Conservation (phyloP, 2,113 vertebrate species). For the Dendropsophus ebraccatus region DNA sequence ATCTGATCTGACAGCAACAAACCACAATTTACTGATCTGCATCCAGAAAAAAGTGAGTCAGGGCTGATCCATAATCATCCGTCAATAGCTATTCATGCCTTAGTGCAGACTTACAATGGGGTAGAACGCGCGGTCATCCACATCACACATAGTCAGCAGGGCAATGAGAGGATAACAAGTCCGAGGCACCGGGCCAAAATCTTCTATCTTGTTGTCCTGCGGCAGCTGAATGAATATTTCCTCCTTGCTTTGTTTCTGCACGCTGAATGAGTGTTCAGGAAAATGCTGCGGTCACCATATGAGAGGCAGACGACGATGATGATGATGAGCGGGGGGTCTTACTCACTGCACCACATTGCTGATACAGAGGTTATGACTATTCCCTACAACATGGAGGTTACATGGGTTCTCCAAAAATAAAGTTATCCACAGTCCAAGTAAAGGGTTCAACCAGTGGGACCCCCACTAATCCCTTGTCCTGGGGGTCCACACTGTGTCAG, state of each 20-base stretch:
- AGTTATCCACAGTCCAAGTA: too few relatives aligned
- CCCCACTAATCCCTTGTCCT: too few relatives aligned
- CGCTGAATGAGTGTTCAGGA: conserved; percentile 78
- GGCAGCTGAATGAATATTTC: conserved; percentile 81
- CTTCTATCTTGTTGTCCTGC: conserved; percentile 72
- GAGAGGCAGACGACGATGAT: background rate
- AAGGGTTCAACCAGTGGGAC: too few relatives aligned
- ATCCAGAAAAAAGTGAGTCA: background rate
- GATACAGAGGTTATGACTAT: too few relatives aligned
- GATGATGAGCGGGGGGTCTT: background rate
- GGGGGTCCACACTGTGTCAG: too few relatives aligned
- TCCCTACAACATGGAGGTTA: too few relatives aligned
- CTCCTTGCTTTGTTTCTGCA: conserved; percentile 75
- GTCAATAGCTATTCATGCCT: conserved; percentile 3
- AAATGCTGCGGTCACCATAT: conserved; percentile 46
- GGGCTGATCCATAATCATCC: conserved; percentile 1
- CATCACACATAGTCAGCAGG: conserved; percentile 82
- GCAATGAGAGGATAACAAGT: conserved; percentile 86
- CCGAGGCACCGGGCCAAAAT: conserved; percentile 88
- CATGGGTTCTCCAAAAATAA: too few relatives aligned
- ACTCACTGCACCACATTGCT: background rate
- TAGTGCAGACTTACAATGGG: conserved; percentile 83
- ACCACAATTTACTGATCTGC: background rate
- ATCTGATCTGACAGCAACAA: background rate
- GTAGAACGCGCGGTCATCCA: conserved; percentile 78